Evolutionary conservation across 1,140 invertebrate species (phyloP).

Genomic region (Pygmarrhopalites habei): DNA sequence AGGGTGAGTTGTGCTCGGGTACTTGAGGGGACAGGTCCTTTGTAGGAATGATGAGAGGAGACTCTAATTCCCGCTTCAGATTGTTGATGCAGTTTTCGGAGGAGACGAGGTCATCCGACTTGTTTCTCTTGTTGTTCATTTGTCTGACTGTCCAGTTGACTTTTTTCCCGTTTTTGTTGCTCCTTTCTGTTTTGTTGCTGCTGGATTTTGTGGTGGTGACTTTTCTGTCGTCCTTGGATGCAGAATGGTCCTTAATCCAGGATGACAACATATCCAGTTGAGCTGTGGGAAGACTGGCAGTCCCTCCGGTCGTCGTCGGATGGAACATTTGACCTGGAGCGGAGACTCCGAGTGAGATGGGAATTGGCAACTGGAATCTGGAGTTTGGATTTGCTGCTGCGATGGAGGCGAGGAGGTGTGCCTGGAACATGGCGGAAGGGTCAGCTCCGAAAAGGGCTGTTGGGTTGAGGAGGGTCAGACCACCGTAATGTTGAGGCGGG

Average conservation of each 20-base stretch:
- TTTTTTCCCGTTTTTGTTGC: not conserved
- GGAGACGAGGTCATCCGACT: slow-evolving; percentile 17
- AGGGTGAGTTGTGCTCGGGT: not conserved
- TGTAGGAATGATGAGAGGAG: slow-evolving; percentile 6
- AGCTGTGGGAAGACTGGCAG: slow-evolving; percentile 3
- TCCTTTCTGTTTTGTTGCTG: not conserved
- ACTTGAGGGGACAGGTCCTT: not conserved
- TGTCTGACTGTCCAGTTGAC: slow-evolving; percentile 18
- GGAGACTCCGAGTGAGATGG: slow-evolving; percentile 22
- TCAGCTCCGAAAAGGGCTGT: slow-evolving; percentile 16
- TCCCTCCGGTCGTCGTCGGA: not conserved
- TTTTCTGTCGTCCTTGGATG: slow-evolving; percentile 11
- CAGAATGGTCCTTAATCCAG: slow-evolving; percentile 25
- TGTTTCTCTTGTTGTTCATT: slow-evolving; percentile 18
- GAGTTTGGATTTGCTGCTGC: slow-evolving; percentile 26
- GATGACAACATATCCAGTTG: slow-evolving; percentile 28
- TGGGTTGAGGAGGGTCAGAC: slow-evolving; percentile 21
- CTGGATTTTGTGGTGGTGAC: not conserved
- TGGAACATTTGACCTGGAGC: slow-evolving; percentile 6
- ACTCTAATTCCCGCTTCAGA: not conserved
- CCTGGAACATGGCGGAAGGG: slow-evolving; percentile 24
- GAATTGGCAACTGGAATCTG: slow-evolving; percentile 34
- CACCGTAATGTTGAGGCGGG: slow-evolving; percentile 23
- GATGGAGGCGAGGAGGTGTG: slow-evolving; percentile 30
- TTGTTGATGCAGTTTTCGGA: slow-evolving; percentile 19